Evolutionary conservation across 2,797 vertebrate species (phyloP).

Genomic region (Adrianichthys oophorus): DNA sequence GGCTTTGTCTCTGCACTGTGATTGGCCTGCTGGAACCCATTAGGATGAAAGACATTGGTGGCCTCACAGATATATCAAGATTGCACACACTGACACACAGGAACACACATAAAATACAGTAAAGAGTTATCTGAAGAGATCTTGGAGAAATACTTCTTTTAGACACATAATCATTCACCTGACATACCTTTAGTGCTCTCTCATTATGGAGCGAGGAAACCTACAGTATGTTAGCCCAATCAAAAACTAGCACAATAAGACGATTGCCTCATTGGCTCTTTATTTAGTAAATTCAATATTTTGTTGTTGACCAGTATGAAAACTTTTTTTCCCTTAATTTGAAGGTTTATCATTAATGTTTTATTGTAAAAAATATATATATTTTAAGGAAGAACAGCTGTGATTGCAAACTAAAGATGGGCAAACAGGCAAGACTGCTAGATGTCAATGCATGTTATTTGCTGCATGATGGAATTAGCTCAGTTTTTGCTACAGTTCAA

Average conservation of each 20-base stretch:
- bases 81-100: constrained; percentile 44
- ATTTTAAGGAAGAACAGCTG: too few species aligned
- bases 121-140: constrained; percentile 22
- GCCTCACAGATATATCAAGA: constrained; percentile 65
- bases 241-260: not conserved
- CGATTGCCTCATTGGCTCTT: not conserved
- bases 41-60: constrained; percentile 76
- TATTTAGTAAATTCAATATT: too few species aligned
- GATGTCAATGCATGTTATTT: too few species aligned
- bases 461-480: too few species aligned
- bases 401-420: too few species aligned
- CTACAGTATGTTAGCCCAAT: not conserved
- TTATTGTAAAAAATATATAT: too few species aligned
- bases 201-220: constrained; percentile 1
- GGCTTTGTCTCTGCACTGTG: constrained; percentile 61
- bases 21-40: constrained; percentile 78
- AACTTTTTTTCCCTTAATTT: too few species aligned
- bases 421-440: too few species aligned
- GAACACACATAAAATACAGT: constrained; percentile 16
- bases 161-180: constrained; percentile 31
- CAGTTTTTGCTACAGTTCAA: too few species aligned
- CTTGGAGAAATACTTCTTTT: constrained; percentile 32
- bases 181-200: constrained; percentile 11
- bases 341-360: too few species aligned
- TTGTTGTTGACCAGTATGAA: too few species aligned